Evolutionary conservation across 2,888 invertebrate genomes (phyloP).

Genomic region (Nemotelus nigrinus): DNA sequence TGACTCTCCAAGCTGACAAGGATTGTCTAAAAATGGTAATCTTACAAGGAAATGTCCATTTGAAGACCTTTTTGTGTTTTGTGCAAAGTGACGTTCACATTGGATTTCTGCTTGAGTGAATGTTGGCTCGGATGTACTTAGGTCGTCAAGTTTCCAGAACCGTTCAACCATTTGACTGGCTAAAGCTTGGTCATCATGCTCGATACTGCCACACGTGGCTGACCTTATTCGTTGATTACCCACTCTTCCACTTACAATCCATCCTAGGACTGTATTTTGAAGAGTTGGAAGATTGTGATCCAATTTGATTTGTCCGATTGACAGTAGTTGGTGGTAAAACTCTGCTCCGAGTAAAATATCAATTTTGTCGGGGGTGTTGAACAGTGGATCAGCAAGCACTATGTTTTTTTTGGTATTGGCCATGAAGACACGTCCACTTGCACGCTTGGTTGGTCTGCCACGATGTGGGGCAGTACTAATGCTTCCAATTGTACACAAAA

Average conservation of each 20-base stretch:
- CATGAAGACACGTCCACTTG: background rate
- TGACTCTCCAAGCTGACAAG: background rate
- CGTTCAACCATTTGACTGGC: too few relatives aligned
- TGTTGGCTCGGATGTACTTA: too few relatives aligned
- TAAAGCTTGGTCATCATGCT: too few relatives aligned
- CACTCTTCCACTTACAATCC: background rate
- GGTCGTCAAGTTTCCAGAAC: too few relatives aligned
- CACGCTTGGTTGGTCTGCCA: too few relatives aligned
- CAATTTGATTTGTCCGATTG: background rate
- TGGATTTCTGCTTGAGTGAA: too few relatives aligned
- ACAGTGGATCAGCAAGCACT: slow-evolving; percentile 42
- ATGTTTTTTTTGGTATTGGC: background rate
- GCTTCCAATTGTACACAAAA: background rate
- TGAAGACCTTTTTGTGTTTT: background rate
- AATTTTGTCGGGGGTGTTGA: slow-evolving; percentile 24
- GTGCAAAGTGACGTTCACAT: background rate
- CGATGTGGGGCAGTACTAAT: background rate
- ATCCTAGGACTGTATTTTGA: background rate
- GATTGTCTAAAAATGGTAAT: background rate
- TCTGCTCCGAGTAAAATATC: slow-evolving; percentile 47
- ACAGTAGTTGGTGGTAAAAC: background rate
- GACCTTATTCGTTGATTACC: too few relatives aligned
- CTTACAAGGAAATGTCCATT: background rate
- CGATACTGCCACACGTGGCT: too few relatives aligned
- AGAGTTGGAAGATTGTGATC: background rate